Conservation (phyloP, 2,113 vertebrate species). For the Struthio camelus region DNA sequence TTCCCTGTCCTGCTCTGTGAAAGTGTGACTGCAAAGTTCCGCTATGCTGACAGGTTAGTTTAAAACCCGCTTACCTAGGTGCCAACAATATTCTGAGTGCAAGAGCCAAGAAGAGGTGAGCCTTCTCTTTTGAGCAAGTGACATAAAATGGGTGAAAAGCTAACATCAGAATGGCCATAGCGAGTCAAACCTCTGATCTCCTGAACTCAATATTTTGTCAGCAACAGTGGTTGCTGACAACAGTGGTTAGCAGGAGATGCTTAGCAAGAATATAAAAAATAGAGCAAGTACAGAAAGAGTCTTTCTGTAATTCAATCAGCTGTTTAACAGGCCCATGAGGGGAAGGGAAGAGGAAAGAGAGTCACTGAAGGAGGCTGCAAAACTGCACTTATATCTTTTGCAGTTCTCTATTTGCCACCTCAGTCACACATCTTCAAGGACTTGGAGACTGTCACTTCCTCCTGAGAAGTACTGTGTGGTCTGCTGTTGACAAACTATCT, state of each 20-base stretch:
- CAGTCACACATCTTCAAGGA: neutral
- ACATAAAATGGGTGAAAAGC: neutral
- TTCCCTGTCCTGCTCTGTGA: neutral
- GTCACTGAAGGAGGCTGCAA: neutral
- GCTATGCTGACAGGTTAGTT: neutral
- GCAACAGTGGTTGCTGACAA: neutral
- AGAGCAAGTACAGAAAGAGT: neutral
- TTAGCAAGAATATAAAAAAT: neutral
- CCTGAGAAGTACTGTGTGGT: neutral
- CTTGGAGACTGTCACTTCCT: neutral
- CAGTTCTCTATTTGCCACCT: neutral
- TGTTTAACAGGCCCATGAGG: neutral
- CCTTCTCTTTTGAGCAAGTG: neutral
- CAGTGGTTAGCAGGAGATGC: neutral
- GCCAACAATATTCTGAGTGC: neutral
- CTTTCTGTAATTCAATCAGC: neutral
- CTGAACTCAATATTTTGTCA: neutral
- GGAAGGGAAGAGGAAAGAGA: neutral
- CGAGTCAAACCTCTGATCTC: neutral
- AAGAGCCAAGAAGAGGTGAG: neutral
- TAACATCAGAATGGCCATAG: neutral
- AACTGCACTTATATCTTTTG: neutral
- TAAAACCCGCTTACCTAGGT: neutral
- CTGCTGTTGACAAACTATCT: neutral
- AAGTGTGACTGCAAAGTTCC: neutral